These are phyloP conservation scores for Dasyornis broadbenti DNA, from an alignment of 2,113 vertebrate genomes.

Conservation along the genomic window DNA sequence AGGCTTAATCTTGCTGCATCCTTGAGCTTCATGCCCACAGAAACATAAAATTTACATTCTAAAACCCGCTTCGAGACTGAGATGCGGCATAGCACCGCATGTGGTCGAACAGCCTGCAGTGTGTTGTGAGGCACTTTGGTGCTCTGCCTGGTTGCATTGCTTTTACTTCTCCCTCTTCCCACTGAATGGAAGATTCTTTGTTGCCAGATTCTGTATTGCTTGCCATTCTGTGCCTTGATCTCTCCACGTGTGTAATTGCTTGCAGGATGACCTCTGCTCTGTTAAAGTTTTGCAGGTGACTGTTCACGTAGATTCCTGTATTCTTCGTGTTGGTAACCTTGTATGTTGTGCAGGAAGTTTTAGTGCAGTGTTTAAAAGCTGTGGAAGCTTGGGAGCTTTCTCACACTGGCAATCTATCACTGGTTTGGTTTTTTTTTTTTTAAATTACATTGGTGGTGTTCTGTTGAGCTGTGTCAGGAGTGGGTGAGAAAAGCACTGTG, in stretches of 20 bases:
- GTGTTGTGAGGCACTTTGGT: background rate
- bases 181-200: background rate
- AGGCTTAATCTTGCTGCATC: background rate
- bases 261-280: background rate
- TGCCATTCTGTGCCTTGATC: background rate
- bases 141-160: background rate
- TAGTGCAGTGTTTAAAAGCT: background rate
- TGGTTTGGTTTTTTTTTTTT: background rate
- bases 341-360: background rate
- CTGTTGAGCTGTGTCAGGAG: conserved; percentile 21
- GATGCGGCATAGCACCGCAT: background rate
- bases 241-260: background rate
- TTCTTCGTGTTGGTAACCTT: background rate
- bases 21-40: background rate
- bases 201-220: background rate
- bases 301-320: background rate
- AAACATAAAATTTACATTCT: background rate
- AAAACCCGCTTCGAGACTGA: background rate
- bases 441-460: background rate
- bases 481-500: background rate
- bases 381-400: background rate
- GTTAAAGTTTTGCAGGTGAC: background rate
- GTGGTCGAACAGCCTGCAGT: background rate
- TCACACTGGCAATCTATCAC: background rate
- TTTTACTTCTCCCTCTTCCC: background rate